phyloP scores from a whole-genome alignment of 2,888 invertebrate genomes.

The Heliothis peltigera region DNA sequence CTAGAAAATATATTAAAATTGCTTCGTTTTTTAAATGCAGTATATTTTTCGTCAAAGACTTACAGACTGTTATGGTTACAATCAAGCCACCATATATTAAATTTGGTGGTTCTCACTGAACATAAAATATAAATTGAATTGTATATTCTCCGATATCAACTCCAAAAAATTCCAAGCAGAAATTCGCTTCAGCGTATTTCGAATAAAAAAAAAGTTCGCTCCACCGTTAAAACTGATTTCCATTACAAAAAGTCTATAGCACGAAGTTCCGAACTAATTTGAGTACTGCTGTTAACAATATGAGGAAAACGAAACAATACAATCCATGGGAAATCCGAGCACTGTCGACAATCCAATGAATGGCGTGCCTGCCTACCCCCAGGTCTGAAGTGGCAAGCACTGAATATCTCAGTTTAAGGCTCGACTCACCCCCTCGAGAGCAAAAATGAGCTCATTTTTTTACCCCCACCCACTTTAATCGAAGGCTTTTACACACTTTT shows the following conservation, averaged over 20 bases:
- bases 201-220: neutral
- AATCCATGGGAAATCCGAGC: constrained; percentile 36
- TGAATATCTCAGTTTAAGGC: constrained; percentile 71
- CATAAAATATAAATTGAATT: too few relatives aligned
- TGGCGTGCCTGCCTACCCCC: constrained; percentile 38
- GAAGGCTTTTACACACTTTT: constrained; percentile 38
- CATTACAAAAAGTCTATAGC: constrained; percentile 1
- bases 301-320: constrained; percentile 30
- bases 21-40: too few relatives aligned
- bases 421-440: constrained; percentile 38
- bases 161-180: neutral
- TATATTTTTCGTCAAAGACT: too few relatives aligned
- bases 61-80: too few relatives aligned
- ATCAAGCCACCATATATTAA: too few relatives aligned
- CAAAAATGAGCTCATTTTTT: constrained; percentile 57
- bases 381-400: constrained; percentile 48
- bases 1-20: too few relatives aligned
- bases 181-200: neutral
- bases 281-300: constrained; percentile 29
- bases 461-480: constrained; percentile 53
- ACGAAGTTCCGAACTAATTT: constrained; percentile 24
- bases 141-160: too few relatives aligned
- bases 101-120: too few relatives aligned
- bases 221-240: neutral
- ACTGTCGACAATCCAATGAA: constrained; percentile 43